Percentiles rank a stretch among this genome's conserved stretches.
Conservation (phyloP, 2,888 invertebrate species). For the Bedellia somnulentella region DNA sequence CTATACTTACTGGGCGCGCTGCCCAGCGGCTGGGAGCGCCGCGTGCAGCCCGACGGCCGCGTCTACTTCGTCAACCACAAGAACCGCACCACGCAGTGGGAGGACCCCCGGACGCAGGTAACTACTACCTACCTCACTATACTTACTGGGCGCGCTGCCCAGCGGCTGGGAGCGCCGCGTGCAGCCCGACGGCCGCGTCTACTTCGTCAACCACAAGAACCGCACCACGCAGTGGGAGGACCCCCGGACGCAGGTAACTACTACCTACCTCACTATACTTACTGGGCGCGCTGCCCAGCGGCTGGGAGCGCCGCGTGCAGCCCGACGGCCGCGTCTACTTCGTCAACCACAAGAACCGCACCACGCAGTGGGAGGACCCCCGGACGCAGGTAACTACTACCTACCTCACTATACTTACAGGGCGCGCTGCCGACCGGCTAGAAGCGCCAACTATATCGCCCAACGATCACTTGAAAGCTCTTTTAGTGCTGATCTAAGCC, state of each 20-base stretch:
- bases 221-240: too few species aligned
- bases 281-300: constrained; percentile 88
- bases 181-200: constrained; percentile 91
- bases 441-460: not conserved
- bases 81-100: too few species aligned
- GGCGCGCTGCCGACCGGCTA: not conserved
- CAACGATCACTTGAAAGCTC: too few species aligned
- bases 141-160: constrained; percentile 85
- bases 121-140: too few species aligned
- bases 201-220: constrained; percentile 99
- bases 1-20: too few species aligned
- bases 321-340: constrained; percentile 95
- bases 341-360: constrained; percentile 98
- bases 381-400: not conserved
- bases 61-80: constrained; percentile 98
- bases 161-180: constrained; percentile 96
- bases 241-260: constrained; percentile 15
- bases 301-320: constrained; percentile 95
- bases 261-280: too few species aligned
- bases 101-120: constrained; percentile 85
- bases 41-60: constrained; percentile 26
- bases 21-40: constrained; percentile 4
- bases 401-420: too few species aligned
- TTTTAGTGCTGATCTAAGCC: too few species aligned
- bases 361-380: constrained; percentile 99